phyloP scores from a whole-genome alignment of 2,113 vertebrate genomes.

The Girardinichthys multiradiatus region DNA sequence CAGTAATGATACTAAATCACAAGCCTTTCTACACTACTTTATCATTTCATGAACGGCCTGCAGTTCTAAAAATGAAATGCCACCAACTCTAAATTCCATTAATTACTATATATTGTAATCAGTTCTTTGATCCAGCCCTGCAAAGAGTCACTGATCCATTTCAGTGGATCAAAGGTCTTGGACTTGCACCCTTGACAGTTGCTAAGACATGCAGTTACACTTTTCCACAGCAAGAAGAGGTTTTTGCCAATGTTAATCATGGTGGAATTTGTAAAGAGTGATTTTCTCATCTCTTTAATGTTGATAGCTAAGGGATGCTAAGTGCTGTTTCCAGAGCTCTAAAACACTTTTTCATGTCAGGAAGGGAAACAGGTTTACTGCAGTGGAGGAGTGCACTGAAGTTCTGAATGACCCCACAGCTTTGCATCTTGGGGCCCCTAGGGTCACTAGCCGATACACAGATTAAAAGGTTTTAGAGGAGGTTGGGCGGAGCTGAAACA shows the following conservation, averaged over 20 bases:
- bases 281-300: constrained; percentile 25
- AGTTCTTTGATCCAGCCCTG: too few relatives aligned
- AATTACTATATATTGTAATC: too few relatives aligned
- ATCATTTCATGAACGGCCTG: too few relatives aligned
- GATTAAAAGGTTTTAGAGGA: constrained; percentile 74
- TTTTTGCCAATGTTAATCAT: constrained; percentile 23
- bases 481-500: constrained; percentile 65
- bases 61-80: too few relatives aligned
- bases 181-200: too few relatives aligned
- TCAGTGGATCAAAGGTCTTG: too few relatives aligned
- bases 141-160: too few relatives aligned
- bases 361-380: constrained; percentile 39
- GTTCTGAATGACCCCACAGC: constrained; percentile 48
- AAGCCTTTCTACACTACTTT: too few relatives aligned
- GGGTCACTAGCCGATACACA: constrained; percentile 69
- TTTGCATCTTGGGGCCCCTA: constrained; percentile 65
- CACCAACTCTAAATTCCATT: too few relatives aligned
- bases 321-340: constrained; percentile 22
- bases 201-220: too few relatives aligned
- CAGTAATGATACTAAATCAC: too few relatives aligned
- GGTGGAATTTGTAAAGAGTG: constrained; percentile 34
- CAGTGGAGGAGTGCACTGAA: constrained; percentile 30
- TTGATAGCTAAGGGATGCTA: constrained; percentile 5
- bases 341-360: constrained; percentile 33
- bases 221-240: too few relatives aligned